Conservation (phyloP, 53 echinoderm and acorn worm species). For the Hippasteria phrygiana region DNA sequence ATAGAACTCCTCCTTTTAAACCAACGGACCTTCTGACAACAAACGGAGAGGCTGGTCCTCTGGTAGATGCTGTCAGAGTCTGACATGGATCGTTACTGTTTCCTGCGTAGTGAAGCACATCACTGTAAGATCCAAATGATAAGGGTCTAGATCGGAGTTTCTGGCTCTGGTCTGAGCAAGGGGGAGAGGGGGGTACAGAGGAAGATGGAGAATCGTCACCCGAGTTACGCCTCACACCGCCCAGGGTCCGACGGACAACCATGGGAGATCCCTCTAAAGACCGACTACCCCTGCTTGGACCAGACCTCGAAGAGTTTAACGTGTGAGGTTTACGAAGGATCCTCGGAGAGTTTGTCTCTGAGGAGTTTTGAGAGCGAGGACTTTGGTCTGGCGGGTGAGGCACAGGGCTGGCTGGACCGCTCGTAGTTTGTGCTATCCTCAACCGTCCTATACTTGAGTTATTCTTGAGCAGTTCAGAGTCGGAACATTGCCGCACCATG, state of each 20-base stretch:
- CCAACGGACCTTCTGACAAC: not conserved
- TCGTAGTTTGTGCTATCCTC: not conserved
- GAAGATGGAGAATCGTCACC: not conserved
- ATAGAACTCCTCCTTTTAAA: not conserved
- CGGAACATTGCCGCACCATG: constrained; percentile 54
- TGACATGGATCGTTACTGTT: constrained; percentile 2
- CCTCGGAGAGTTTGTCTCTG: constrained; percentile 31
- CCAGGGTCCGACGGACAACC: constrained; percentile 13
- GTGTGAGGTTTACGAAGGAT: not conserved
- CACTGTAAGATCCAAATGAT: constrained; percentile 41
- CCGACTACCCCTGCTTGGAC: constrained; percentile 2
- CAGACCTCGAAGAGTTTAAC: not conserved
- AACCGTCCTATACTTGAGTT: not conserved
- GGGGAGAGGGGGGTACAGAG: not conserved
- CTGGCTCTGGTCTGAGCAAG: not conserved
- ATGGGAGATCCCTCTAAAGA: constrained; percentile 42
- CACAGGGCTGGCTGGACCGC: not conserved
- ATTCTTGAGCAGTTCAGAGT: constrained; percentile 39
- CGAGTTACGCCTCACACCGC: constrained; percentile 19
- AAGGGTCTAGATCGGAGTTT: constrained; percentile 34
- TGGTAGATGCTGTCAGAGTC: not conserved
- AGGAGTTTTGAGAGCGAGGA: constrained; percentile 49
- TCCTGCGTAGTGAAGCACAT: not conserved
- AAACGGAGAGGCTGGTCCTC: not conserved
- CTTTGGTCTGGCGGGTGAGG: constrained; percentile 56